A percentile compares a stretch with the other conserved stretches of the same genome.
Conservation (phyloP, 2,888 invertebrate genomes). For the Drosophila neutralis region DNA sequence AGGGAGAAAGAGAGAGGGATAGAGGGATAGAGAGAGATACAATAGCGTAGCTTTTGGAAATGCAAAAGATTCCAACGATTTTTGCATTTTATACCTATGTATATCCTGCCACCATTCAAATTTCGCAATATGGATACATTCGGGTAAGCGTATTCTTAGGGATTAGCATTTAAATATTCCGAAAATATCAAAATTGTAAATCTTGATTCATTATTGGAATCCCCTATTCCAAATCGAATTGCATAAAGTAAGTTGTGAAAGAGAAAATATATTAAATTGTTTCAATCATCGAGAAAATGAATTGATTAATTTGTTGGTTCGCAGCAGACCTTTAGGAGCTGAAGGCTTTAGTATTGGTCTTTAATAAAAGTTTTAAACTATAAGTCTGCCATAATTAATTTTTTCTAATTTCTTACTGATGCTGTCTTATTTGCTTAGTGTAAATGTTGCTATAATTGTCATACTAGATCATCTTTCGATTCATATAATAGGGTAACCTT, state of each 20-base stretch:
- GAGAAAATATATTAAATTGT: background rate
- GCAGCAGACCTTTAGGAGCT: background rate
- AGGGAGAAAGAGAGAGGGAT: background rate
- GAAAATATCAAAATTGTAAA: background rate
- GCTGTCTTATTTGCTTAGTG: background rate
- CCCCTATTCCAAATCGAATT: background rate
- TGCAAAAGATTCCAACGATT: slow-evolving; percentile 38
- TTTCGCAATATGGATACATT: background rate
- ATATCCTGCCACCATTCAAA: slow-evolving; percentile 1
- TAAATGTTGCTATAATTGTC: background rate
- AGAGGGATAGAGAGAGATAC: background rate
- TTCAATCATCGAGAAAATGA: background rate
- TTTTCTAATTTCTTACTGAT: background rate
- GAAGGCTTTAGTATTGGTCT: background rate
- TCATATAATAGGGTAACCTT: background rate
- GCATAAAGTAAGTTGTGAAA: background rate
- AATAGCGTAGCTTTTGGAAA: slow-evolving; percentile 43
- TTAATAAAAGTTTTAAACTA: background rate
- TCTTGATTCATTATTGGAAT: background rate
- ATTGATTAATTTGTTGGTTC: background rate
- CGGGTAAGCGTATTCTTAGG: background rate
- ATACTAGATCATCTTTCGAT: background rate
- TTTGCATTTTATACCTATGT: slow-evolving; percentile 5
- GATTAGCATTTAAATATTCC: background rate
- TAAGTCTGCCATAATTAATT: background rate